Base-by-base conservation (phyloP, 30 jellyfish, hydroid and myxozoan genomes). In the Rhopilema esculentum region DNA sequence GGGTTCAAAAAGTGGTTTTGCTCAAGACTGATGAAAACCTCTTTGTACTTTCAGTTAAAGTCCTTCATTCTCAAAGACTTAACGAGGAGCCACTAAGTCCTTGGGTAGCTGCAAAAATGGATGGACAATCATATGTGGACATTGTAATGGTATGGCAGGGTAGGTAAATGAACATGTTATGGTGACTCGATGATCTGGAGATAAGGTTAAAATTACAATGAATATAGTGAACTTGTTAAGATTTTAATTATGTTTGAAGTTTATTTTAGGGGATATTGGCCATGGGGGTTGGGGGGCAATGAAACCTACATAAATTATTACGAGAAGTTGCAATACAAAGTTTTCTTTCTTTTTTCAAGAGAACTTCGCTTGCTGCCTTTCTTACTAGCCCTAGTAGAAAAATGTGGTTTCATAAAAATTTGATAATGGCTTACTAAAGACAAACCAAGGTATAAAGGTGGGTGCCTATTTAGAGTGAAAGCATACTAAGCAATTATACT, bases 71-170 rank as follows among this genome's bases (percentile, higher is more conserved):
- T 8, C 89, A 79, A 79, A 79, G 89, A 50, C 50, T 79, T 57
- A 21, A 79, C 31, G 89, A 79, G 40, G 89, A 63, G 18, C 67
- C 89, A 61, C 67, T 79, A 28, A 79, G 66, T 15, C 89, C 69
- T 27, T 66, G 69, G 81, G 89, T 79, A 29, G 89, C 89, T 27
- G 27, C 65, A 16, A 63, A 62, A 79, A 79, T 50, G 1, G 81
- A 79, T 79, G 89, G 53, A 77, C 88, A 50, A 78, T 77, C 20
- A 50, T 77, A 27, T 72, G 84, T 72, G 88, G 82, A 50, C 77
- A 77, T 30, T 77, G 77, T 27, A 30, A 77, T 57, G 40, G 88
- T 79, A 53, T 77, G 88, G 88, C 88, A 77, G 88, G 77, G 88
- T 77, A 77, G 27, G 88, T n/a, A 77, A 16, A 50, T 33, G 49